These are phyloP conservation scores for Drosophila varians DNA, from an alignment of 1,140 invertebrate genomes.

Conservation along the genomic window DNA sequence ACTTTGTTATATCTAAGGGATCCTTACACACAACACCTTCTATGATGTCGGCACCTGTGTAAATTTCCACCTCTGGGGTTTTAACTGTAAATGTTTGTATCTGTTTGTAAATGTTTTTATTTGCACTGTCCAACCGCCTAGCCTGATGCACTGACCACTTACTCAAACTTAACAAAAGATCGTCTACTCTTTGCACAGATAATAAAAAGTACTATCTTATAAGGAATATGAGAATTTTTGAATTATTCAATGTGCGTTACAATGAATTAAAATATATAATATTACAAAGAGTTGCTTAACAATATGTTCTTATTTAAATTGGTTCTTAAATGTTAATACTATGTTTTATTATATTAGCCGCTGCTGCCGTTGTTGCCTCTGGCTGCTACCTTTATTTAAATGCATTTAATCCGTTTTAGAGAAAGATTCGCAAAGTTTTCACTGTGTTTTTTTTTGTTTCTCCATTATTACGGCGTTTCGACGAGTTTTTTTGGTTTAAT, in stretches of 20 bases:
- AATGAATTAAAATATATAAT: not conserved
- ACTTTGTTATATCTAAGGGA: slow-evolving; percentile 42
- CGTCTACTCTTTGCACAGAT: slow-evolving; percentile 4
- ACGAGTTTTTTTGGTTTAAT: too few relatives aligned
- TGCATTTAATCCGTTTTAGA: too few relatives aligned
- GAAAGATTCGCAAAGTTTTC: too few relatives aligned
- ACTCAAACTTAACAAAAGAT: slow-evolving; percentile 3
- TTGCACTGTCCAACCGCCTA: too few relatives aligned
- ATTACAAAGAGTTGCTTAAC: not conserved
- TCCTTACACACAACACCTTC: slow-evolving; percentile 25
- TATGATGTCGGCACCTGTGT: slow-evolving; percentile 1
- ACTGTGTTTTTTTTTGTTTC: too few relatives aligned
- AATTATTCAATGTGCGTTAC: not conserved
- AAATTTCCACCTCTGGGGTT: slow-evolving; percentile 3
- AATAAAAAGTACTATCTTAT: not conserved
- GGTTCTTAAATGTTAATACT: too few relatives aligned
- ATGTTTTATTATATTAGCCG: too few relatives aligned
- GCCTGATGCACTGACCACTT: slow-evolving; percentile 5
- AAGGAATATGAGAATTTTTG: slow-evolving; percentile 1
- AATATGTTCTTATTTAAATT: not conserved
- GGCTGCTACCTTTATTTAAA: too few relatives aligned
- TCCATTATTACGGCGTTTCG: too few relatives aligned
- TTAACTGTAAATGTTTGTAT: slow-evolving; percentile 1
- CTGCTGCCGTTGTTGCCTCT: too few relatives aligned
- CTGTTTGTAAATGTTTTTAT: slow-evolving; percentile 3